Percentiles rank a stretch among this genome's conserved stretches.
Conservation (phyloP, 2,888 invertebrate genomes). For the Acronicta psi region DNA sequence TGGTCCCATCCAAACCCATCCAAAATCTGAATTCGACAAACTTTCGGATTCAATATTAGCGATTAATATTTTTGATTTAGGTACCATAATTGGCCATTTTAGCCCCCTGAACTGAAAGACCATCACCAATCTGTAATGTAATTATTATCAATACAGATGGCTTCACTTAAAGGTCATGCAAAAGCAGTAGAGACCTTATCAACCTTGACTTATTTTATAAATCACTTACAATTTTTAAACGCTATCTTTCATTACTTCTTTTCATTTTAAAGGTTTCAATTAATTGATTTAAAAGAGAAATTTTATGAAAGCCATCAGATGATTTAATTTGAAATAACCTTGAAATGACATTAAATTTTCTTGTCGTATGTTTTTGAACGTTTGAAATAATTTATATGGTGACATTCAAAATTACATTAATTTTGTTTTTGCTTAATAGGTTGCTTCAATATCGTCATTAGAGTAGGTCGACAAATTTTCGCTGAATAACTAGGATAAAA, state of each 20-base stretch:
- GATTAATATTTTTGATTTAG: no score
- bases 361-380: conserved; percentile 8
- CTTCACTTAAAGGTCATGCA: no score
- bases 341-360: conserved; percentile 15
- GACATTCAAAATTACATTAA: conserved; percentile 46
- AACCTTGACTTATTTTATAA: not conserved
- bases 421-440: conserved; percentile 42
- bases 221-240: conserved; percentile 4
- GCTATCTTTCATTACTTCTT: not conserved
- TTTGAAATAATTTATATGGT: conserved; percentile 31
- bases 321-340: conserved; percentile 23
- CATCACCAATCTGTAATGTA: no score
- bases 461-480: conserved; percentile 11
- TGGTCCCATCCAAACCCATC: no score
- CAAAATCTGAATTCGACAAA: no score
- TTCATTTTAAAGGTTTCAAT: conserved; percentile 15
- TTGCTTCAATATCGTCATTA: conserved; percentile 37
- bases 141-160: no score
- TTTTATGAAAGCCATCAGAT: conserved; percentile 19
- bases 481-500: conserved; percentile 16
- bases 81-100: no score
- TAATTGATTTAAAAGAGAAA: conserved; percentile 27
- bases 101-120: no score
- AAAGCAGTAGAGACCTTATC: no score
- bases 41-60: no score